These are phyloP conservation scores for Aphaenogaster floridana DNA, from an alignment of 1,140 invertebrate species.

Conservation along the genomic window DNA sequence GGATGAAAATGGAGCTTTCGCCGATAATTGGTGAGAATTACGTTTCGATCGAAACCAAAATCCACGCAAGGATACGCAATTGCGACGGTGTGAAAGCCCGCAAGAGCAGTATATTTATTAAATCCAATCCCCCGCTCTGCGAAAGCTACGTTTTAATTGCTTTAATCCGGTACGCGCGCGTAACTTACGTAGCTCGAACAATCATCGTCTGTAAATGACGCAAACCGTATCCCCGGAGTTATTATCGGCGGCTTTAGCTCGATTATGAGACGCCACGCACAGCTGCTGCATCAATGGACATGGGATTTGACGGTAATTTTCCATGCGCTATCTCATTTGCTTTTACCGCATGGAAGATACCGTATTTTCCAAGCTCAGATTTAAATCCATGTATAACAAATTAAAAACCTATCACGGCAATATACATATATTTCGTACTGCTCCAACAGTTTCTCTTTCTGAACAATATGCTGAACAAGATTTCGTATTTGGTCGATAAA, in stretches of 20 bases:
- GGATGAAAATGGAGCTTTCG: neutral
- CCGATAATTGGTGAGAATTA: neutral
- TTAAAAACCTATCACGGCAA: neutral
- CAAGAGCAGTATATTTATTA: conserved; percentile 14
- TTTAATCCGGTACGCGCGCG: conserved; percentile 18
- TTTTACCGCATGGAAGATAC: neutral
- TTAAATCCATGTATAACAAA: neutral
- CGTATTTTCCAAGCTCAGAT: neutral
- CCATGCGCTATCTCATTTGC: neutral
- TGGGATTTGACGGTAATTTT: conserved; percentile 18
- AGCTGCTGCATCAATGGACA: conserved; percentile 12
- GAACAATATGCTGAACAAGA: neutral
- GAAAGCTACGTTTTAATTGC: conserved; percentile 11
- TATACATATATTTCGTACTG: neutral
- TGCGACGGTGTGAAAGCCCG: neutral
- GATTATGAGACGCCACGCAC: conserved; percentile 1
- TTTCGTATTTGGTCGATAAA: neutral
- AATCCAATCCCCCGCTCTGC: neutral
- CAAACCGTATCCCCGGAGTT: neutral
- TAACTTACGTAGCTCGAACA: neutral
- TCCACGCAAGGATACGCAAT: neutral
- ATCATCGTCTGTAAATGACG: conserved; percentile 16
- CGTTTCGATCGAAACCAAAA: neutral
- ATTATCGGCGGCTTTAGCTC: neutral
- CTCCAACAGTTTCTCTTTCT: neutral